Evolutionary conservation across 2,888 invertebrate genomes (phyloP).

Genomic region (Nebria brevicollis): DNA sequence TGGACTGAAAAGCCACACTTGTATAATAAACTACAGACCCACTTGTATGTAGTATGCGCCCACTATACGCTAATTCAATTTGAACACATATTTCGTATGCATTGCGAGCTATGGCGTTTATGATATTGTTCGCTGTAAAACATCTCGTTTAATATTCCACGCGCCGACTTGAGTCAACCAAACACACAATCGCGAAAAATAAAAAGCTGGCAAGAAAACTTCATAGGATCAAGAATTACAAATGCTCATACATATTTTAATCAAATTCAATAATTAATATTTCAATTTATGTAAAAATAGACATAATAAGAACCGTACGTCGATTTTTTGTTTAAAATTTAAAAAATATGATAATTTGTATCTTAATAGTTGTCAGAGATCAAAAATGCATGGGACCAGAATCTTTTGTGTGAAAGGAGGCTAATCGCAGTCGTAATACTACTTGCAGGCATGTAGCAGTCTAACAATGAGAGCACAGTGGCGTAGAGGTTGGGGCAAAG

Average conservation of each 20-base stretch:
- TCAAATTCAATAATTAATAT: neutral
- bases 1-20: neutral
- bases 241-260: neutral
- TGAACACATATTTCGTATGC: constrained; percentile 45
- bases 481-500: constrained; percentile 11
- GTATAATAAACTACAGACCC: neutral
- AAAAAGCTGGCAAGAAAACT: constrained; percentile 8
- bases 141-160: constrained; percentile 39
- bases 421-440: neutral
- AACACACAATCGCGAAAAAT: neutral
- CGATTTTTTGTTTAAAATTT: no score
- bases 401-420: neutral
- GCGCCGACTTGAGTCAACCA: constrained; percentile 9
- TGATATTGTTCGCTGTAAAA: constrained; percentile 46
- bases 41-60: constrained; percentile 34
- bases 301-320: no score
- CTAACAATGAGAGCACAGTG: neutral
- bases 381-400: no score
- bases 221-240: neutral
- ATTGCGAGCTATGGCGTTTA: constrained; percentile 40
- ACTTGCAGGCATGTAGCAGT: neutral
- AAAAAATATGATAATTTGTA: no score
- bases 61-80: constrained; percentile 39
- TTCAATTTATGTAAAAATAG: no score
- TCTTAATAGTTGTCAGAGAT: no score